phyloP scores from a whole-genome alignment of 2,888 invertebrate genomes.

The Hipparchia sbordonii region DNA sequence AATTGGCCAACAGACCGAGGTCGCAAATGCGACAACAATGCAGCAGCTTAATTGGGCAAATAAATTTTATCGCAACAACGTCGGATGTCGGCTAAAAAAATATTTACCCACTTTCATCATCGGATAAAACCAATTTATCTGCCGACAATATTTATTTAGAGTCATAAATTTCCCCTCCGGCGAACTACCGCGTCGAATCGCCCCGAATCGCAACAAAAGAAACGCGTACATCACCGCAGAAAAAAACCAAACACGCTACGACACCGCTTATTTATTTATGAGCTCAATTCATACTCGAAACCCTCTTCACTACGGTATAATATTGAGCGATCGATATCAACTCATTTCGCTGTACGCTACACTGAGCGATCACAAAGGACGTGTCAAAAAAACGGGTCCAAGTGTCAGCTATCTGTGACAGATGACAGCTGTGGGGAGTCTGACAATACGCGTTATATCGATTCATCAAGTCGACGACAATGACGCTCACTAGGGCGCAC shows the following conservation, averaged over 20 bases:
- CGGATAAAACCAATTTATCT: constrained; percentile 46
- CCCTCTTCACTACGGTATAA: constrained; percentile 66
- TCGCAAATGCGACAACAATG: constrained; percentile 27
- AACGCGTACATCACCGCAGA: constrained; percentile 66
- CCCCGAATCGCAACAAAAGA: constrained; percentile 68
- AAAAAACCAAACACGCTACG: constrained; percentile 68
- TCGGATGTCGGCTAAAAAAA: constrained; percentile 36
- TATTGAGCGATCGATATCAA: constrained; percentile 79
- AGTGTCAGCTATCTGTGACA: constrained; percentile 77
- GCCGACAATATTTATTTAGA: constrained; percentile 50
- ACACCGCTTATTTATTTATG: constrained; percentile 80
- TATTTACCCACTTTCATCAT: constrained; percentile 39
- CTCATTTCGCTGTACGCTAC: constrained; percentile 70
- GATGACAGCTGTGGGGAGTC: constrained; percentile 75
- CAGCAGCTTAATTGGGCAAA: constrained; percentile 33
- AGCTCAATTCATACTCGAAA: constrained; percentile 69
- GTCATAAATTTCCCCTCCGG: constrained; percentile 47
- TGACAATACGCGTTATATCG: constrained; percentile 70
- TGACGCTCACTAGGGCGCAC: constrained; percentile 63
- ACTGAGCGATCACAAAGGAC: constrained; percentile 68
- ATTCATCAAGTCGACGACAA: constrained; percentile 74
- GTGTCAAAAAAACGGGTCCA: constrained; percentile 73
- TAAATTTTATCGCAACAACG: constrained; percentile 29
- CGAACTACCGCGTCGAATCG: constrained; percentile 61
- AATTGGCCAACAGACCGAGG: constrained; percentile 16